Evolutionary conservation across 2,113 vertebrate genomes (phyloP).

Genomic region (Microtus ochrogaster): DNA sequence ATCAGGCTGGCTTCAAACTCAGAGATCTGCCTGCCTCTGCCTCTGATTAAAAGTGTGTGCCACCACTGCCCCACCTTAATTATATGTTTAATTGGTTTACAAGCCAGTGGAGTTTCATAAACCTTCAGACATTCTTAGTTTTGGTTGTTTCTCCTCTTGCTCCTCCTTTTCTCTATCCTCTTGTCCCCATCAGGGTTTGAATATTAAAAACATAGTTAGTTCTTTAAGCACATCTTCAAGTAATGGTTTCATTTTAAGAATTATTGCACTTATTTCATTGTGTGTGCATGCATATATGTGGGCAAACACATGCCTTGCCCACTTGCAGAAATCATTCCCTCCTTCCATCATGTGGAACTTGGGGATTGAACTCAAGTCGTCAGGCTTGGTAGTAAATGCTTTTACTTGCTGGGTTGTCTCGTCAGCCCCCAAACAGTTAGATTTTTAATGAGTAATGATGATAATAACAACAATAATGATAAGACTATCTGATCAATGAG

Average conservation of each 20-base stretch:
- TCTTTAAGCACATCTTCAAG: background rate
- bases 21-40: background rate
- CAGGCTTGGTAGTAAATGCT: background rate
- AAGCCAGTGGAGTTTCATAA: background rate
- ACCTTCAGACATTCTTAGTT: background rate
- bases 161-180: background rate
- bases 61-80: background rate
- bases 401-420: background rate
- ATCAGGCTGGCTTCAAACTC: background rate
- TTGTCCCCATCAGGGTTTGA: background rate
- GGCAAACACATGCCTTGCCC: background rate
- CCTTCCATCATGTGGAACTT: background rate
- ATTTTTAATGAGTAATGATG: background rate
- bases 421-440: background rate
- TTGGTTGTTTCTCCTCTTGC: background rate
- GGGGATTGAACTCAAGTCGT: background rate
- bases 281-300: background rate
- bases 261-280: background rate
- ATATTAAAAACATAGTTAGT: background rate
- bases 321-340: background rate
- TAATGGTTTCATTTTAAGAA: background rate
- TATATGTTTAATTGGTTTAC: background rate
- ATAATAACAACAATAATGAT: background rate
- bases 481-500: background rate
- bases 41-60: background rate